A percentile compares a stretch with the other conserved stretches of the same genome.
phyloP scores from a whole-genome alignment of 1,140 invertebrate genomes.

The Chelonus insularis region DNA sequence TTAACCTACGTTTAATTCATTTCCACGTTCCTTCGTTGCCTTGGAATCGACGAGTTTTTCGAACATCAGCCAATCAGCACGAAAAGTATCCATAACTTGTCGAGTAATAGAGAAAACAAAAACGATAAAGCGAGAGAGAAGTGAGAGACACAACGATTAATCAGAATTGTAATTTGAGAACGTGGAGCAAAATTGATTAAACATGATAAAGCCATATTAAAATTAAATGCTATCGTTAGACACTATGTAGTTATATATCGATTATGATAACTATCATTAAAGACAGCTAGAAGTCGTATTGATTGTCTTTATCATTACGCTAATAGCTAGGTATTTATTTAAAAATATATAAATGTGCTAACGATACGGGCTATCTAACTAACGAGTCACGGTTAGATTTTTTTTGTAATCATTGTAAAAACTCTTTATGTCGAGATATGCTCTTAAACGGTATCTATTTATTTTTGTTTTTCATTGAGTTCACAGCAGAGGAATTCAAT shows the following conservation, averaged over 20 bases:
- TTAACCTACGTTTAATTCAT: constrained; percentile 62
- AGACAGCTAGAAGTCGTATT: constrained; percentile 43
- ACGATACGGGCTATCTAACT: constrained; percentile 34
- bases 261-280: constrained; percentile 54
- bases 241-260: constrained; percentile 48
- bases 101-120: constrained; percentile 2
- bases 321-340: constrained; percentile 50
- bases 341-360: constrained; percentile 33
- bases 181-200: constrained; percentile 32
- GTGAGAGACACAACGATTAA: constrained; percentile 13
- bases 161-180: constrained; percentile 16
- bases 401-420: too few relatives aligned
- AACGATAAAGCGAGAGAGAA: constrained; percentile 19
- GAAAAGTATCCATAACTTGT: neutral
- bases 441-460: neutral
- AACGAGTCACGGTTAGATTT: constrained; percentile 22
- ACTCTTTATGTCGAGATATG: too few relatives aligned
- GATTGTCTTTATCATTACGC: constrained; percentile 49
- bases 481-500: too few relatives aligned
- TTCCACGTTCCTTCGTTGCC: constrained; percentile 38
- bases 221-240: constrained; percentile 52
- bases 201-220: constrained; percentile 52
- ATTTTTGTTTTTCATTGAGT: too few relatives aligned
- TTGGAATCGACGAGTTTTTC: constrained; percentile 31
- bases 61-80: neutral